These are phyloP conservation scores for Phocoena phocoena DNA, from an alignment of 2,113 vertebrate genomes.

Conservation along the genomic window DNA sequence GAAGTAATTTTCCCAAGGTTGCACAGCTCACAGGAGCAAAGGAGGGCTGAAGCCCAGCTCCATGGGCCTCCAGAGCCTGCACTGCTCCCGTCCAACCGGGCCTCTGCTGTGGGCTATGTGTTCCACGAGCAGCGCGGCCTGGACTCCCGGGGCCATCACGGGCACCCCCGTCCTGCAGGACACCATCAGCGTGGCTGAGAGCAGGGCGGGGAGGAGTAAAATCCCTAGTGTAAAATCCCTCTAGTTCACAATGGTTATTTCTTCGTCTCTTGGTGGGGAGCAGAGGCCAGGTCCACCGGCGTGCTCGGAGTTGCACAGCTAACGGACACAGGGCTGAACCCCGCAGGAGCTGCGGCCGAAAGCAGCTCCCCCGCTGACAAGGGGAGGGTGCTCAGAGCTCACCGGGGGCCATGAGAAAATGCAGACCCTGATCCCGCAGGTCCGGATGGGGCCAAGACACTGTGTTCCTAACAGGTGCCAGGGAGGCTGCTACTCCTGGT, in stretches of 20 bases:
- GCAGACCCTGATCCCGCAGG: too few species aligned
- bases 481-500: fast-evolving
- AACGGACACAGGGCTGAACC: not conserved
- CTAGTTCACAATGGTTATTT: fast-evolving
- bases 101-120: fast-evolving
- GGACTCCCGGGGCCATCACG: not conserved
- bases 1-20: too few species aligned
- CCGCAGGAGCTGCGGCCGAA: fast-evolving
- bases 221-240: too few species aligned
- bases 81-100: fast-evolving
- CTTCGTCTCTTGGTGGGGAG: not conserved
- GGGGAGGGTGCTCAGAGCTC: not conserved
- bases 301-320: not conserved
- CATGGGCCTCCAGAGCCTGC: fast-evolving
- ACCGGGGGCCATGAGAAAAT: fast-evolving
- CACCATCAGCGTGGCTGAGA: fast-evolving
- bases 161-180: fast-evolving
- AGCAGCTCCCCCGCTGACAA: not conserved
- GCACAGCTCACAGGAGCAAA: not conserved
- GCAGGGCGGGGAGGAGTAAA: not conserved
- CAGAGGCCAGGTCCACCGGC: not conserved
- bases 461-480: fast-evolving
- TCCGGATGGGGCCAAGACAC: fast-evolving
- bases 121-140: fast-evolving
- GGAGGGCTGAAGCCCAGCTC: not conserved